These are phyloP conservation scores for Myathropa florea DNA, from an alignment of 2,888 invertebrate genomes.

Conservation along the genomic window DNA sequence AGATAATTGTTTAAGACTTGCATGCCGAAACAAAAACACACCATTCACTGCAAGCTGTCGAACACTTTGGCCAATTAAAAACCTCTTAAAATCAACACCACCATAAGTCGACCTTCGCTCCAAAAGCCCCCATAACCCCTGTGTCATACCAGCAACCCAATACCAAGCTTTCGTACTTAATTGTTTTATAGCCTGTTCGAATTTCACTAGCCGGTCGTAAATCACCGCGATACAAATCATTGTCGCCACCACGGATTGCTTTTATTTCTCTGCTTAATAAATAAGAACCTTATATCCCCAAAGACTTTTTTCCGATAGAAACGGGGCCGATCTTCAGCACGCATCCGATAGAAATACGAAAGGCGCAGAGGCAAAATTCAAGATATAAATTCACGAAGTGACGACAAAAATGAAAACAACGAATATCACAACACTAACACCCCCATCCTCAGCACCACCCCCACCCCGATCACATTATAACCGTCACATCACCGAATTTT, in stretches of 20 bases:
- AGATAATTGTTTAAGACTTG: neutral
- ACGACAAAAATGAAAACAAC: conserved; percentile 40
- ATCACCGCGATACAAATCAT: conserved; percentile 53
- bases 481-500: conserved; percentile 78
- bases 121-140: conserved; percentile 1
- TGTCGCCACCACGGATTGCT: conserved; percentile 32
- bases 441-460: conserved; percentile 4
- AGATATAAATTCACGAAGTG: conserved; percentile 37
- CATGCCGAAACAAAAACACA: neutral
- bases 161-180: conserved; percentile 30
- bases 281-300: conserved; percentile 37
- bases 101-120: neutral
- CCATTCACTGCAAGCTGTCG: neutral
- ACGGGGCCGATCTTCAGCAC: neutral
- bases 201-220: conserved; percentile 41
- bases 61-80: neutral
- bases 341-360: conserved; percentile 18
- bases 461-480: conserved; percentile 73
- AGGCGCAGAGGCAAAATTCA: conserved; percentile 1
- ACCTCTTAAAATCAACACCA: neutral
- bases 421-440: conserved; percentile 36
- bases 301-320: conserved; percentile 20
- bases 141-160: conserved; percentile 29
- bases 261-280: conserved; percentile 37
- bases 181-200: conserved; percentile 50